These are phyloP conservation scores for Caenorhabditis virilis DNA, from an alignment of 2,888 invertebrate species.

Conservation along the genomic window DNA sequence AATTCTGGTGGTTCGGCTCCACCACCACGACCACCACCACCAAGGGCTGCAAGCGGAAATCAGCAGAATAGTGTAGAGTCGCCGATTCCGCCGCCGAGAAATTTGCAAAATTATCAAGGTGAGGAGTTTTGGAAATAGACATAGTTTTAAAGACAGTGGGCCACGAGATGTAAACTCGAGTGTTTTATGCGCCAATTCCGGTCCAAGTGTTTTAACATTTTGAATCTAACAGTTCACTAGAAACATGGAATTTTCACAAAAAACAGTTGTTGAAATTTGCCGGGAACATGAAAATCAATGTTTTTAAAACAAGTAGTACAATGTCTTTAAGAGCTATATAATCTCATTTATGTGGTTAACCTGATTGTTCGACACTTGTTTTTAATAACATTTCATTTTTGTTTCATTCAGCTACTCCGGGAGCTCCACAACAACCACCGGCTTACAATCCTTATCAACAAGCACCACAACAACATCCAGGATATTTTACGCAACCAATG, in stretches of 20 bases:
- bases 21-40: conserved; percentile 54
- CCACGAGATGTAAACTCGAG: too few species aligned
- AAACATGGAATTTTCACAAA: too few species aligned
- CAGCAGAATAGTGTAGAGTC: conserved; percentile 27
- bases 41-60: conserved; percentile 34
- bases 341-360: neutral
- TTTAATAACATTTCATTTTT: conserved; percentile 6
- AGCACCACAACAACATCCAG: conserved; percentile 31
- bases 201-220: too few species aligned
- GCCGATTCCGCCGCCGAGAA: conserved; percentile 56
- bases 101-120: conserved; percentile 49
- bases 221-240: too few species aligned
- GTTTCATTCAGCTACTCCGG: conserved; percentile 32
- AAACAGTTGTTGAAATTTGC: too few species aligned
- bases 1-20: conserved; percentile 12
- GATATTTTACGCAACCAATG: conserved; percentile 33
- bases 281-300: too few species aligned
- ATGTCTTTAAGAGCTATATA: too few species aligned
- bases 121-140: too few species aligned
- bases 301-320: too few species aligned
- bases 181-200: too few species aligned
- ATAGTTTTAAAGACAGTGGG: too few species aligned
- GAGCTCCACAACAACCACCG: conserved; percentile 42
- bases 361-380: conserved; percentile 4
- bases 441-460: conserved; percentile 49